phyloP scores from a whole-genome alignment of 2,797 vertebrate genomes.

The Periparus ater region DNA sequence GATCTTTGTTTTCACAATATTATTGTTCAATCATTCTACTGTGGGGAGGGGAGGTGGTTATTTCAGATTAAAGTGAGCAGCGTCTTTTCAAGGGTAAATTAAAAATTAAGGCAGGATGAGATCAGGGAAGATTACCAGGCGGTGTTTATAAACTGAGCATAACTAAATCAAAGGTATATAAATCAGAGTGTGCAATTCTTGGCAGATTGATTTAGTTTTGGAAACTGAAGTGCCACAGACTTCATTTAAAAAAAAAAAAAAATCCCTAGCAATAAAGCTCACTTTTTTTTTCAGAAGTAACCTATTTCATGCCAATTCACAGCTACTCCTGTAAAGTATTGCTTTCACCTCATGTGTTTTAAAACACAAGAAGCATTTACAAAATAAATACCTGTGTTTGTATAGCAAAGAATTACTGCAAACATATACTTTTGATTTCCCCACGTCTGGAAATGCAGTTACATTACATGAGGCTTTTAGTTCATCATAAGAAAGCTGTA shows the following conservation, averaged over 20 bases:
- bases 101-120: conserved; percentile 8
- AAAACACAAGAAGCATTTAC: neutral
- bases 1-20: neutral
- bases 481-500: neutral
- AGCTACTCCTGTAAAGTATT: neutral
- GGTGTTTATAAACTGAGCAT: neutral
- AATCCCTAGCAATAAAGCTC: neutral
- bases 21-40: neutral
- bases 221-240: neutral
- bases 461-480: neutral
- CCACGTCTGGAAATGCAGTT: neutral
- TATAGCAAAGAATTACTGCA: neutral
- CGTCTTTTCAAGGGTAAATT: neutral
- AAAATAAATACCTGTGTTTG: neutral
- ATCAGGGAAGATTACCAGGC: neutral
- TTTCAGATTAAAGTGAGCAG: neutral
- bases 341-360: neutral
- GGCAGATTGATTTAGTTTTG: neutral
- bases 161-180: conserved; percentile 23
- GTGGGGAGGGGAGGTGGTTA: neutral
- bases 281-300: neutral
- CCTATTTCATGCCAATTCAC: neutral
- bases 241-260: neutral
- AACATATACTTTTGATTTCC: neutral
- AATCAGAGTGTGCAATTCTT: neutral